Evolutionary conservation across 1,140 invertebrate genomes (phyloP).

Genomic region (Ericerus pela): DNA sequence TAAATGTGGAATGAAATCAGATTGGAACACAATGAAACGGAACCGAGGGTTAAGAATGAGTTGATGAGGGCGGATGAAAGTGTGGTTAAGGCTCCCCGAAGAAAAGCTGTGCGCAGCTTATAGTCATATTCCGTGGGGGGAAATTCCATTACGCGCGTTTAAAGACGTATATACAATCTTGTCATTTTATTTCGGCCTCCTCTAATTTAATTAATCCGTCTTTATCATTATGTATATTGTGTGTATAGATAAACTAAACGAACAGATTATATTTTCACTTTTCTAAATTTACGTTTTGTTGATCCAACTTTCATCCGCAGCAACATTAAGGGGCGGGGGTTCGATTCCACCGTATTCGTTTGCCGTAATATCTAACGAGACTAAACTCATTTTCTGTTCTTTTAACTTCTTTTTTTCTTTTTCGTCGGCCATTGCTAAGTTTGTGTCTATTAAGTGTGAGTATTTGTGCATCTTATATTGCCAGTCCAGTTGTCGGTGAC

Average conservation of each 20-base stretch:
- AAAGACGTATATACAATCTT: conserved; percentile 7
- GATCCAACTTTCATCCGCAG: conserved; percentile 1
- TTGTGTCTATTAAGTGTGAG: too few relatives aligned
- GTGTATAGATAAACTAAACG: too few relatives aligned
- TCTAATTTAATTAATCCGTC: conserved; percentile 12
- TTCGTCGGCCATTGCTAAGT: too few relatives aligned
- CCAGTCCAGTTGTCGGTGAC: too few relatives aligned
- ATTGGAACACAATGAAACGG: conserved; percentile 11
- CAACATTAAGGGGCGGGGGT: too few relatives aligned
- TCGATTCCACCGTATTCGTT: too few relatives aligned
- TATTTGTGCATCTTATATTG: too few relatives aligned
- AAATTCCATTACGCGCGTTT: conserved; percentile 11
- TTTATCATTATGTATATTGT: conserved; percentile 13
- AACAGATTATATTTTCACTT: conserved; percentile 12
- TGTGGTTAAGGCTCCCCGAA: conserved; percentile 2
- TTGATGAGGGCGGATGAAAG: too few relatives aligned
- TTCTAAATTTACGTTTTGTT: not conserved
- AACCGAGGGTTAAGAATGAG: too few relatives aligned
- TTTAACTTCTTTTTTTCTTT: too few relatives aligned
- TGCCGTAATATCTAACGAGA: too few relatives aligned
- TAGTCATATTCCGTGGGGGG: conserved; percentile 1
- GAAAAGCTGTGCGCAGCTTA: conserved; percentile 9
- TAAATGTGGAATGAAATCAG: conserved; percentile 7
- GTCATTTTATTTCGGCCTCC: conserved; percentile 9
- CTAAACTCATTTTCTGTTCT: too few relatives aligned